phyloP scores from a whole-genome alignment of 1,140 invertebrate species.

The Bombus superbus region DNA sequence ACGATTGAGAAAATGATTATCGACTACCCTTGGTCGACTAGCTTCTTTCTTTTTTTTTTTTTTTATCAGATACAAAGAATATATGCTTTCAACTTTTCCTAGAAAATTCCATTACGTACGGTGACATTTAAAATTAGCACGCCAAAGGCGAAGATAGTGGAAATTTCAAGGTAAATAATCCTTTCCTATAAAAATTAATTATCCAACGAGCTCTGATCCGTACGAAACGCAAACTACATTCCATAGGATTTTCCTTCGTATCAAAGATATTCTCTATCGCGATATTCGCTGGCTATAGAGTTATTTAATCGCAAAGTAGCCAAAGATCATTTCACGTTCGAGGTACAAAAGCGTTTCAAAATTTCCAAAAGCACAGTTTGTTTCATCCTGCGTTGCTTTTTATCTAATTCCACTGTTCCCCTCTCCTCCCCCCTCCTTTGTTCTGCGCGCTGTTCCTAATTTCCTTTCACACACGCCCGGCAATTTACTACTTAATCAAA shows the following conservation, averaged over 20 bases:
- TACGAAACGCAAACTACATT: not conserved
- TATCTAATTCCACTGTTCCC: not conserved
- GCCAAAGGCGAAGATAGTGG: not conserved
- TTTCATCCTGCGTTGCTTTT: not conserved
- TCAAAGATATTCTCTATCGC: too few relatives aligned
- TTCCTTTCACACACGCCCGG: conserved; percentile 7
- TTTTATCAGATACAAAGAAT: too few relatives aligned
- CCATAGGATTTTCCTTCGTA: not conserved
- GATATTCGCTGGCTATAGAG: not conserved
- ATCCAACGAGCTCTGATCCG: not conserved
- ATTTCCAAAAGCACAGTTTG: not conserved
- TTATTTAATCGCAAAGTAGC: not conserved
- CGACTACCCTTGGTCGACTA: too few relatives aligned
- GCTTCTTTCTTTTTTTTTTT: too few relatives aligned
- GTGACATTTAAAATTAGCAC: not conserved
- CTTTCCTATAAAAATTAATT: not conserved
- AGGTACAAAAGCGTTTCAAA: not conserved
- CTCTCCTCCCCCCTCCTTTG: not conserved
- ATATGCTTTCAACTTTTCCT: too few relatives aligned
- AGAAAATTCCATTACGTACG: too few relatives aligned
- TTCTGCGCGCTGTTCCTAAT: conserved; percentile 1
- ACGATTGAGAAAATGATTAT: too few relatives aligned
- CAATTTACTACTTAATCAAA: conserved; percentile 55
- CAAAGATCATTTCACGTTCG: not conserved
- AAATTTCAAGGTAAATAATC: not conserved